phyloP scores from a whole-genome alignment of 2,888 invertebrate genomes.

The Scrobipalpa costella region DNA sequence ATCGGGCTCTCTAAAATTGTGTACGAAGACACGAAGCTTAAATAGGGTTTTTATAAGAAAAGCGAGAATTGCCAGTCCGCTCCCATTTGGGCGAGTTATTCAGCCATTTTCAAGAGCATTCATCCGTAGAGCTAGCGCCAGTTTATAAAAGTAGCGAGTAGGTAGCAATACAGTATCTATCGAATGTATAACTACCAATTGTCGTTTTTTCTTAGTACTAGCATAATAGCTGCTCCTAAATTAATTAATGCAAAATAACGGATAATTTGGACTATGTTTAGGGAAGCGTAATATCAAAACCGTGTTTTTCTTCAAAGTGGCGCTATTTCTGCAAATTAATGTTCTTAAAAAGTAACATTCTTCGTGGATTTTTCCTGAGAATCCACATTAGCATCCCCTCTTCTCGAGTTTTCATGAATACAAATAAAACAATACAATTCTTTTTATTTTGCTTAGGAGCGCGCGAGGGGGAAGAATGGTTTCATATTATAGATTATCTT shows the following conservation, averaged over 20 bases:
- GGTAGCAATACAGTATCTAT: too few species aligned
- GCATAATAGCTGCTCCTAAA: too few species aligned
- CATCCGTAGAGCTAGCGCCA: too few species aligned
- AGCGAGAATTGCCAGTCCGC: neutral
- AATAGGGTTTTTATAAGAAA: neutral
- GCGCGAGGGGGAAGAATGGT: neutral
- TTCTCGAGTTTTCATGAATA: conserved; percentile 9
- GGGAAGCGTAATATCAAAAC: too few species aligned
- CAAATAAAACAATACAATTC: conserved; percentile 9
- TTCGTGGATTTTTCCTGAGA: conserved; percentile 1
- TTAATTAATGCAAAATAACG: too few species aligned
- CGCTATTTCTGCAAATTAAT: too few species aligned
- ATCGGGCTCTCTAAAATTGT: neutral
- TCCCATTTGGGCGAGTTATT: conserved; percentile 9
- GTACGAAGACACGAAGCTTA: neutral
- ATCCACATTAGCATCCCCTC: conserved; percentile 10
- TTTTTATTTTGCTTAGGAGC: neutral
- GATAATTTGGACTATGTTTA: too few species aligned
- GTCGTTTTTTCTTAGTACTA: too few species aligned
- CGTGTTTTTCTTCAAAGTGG: too few species aligned
- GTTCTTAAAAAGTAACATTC: neutral
- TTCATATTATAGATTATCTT: neutral
- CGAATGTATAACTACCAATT: too few species aligned
- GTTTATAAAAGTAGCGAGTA: too few species aligned
- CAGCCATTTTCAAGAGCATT: neutral